phyloP scores from a whole-genome alignment of 2,113 vertebrate species.

The Ceuthmochares aereus region DNA sequence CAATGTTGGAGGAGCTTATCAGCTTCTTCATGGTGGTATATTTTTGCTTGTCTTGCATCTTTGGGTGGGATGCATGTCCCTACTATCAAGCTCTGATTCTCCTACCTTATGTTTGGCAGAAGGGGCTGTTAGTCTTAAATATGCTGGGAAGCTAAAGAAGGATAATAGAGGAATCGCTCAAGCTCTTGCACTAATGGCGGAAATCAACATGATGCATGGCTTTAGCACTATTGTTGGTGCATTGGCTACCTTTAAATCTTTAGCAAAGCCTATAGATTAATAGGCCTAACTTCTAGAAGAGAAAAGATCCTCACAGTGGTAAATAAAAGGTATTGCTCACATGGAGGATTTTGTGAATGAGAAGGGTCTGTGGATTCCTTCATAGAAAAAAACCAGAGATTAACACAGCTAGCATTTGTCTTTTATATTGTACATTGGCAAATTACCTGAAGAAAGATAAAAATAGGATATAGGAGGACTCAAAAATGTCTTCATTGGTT shows the following conservation, averaged over 20 bases:
- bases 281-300: neutral
- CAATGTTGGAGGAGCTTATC: neutral
- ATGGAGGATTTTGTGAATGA: neutral
- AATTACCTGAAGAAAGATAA: neutral
- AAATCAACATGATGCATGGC: neutral
- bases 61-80: rapidly evolving
- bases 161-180: neutral
- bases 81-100: neutral
- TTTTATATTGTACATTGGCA: neutral
- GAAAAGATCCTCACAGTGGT: neutral
- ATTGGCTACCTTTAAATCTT: neutral
- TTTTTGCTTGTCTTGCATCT: neutral
- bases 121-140: neutral
- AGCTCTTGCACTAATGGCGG: neutral
- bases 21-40: neutral
- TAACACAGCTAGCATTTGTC: neutral
- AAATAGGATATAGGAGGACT: neutral
- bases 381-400: neutral
- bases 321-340: neutral
- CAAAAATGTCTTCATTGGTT: neutral
- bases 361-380: neutral
- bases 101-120: neutral
- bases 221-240: neutral
- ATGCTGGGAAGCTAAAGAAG: neutral
- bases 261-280: neutral